phyloP scores from a whole-genome alignment of 2,113 vertebrate genomes.

The Peromyscus leucopus region DNA sequence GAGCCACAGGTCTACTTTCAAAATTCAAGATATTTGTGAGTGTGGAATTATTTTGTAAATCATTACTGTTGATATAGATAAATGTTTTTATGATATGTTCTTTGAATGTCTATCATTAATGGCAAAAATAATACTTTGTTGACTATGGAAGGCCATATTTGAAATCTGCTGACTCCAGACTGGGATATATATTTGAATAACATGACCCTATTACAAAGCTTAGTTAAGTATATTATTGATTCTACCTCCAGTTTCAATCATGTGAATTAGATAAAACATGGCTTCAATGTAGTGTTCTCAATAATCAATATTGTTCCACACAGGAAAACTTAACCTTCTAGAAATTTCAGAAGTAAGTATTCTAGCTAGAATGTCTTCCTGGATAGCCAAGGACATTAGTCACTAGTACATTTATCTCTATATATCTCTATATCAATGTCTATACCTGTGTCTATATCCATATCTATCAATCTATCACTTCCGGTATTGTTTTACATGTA shows the following conservation, averaged over 20 bases:
- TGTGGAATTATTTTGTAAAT: background rate
- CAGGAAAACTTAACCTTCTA: background rate
- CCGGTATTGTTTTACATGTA: too few species aligned
- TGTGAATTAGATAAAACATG: background rate
- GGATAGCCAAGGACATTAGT: background rate
- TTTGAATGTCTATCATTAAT: background rate
- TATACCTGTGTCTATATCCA: background rate
- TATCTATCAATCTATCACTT: background rate
- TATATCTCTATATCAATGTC: background rate
- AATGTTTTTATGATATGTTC: background rate
- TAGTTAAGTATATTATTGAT: background rate
- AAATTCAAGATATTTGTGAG: background rate
- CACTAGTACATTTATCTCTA: background rate
- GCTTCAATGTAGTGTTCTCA: background rate
- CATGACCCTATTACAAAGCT: background rate
- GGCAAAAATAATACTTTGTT: background rate
- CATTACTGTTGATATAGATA: background rate
- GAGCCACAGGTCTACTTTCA: background rate
- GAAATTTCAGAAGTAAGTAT: background rate
- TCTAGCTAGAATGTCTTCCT: background rate
- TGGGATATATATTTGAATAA: background rate
- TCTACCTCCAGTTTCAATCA: background rate
- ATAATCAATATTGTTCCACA: background rate
- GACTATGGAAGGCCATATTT: background rate
- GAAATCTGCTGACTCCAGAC: background rate